phyloP scores from a whole-genome alignment of 2,113 vertebrate genomes.

The Myiozetetes cayanensis region DNA sequence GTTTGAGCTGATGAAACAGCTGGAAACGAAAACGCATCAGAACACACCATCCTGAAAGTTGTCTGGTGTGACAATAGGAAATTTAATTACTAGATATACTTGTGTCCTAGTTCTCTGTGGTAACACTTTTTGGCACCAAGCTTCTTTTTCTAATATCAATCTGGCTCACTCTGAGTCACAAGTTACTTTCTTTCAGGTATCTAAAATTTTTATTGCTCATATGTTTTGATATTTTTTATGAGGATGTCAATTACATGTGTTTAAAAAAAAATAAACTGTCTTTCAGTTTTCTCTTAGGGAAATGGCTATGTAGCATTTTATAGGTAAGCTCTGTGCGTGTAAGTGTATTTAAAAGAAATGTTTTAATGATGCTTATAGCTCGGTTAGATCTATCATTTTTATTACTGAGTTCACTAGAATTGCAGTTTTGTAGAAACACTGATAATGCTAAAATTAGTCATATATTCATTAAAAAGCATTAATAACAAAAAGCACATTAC shows the following conservation, averaged over 20 bases:
- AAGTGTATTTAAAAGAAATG: not conserved
- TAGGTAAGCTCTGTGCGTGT: not conserved
- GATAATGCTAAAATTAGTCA: conserved; percentile 24
- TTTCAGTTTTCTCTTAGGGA: not conserved
- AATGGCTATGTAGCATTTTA: not conserved
- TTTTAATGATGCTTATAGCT: not conserved
- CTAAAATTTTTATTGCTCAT: not conserved
- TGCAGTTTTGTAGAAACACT: not conserved
- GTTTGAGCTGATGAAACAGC: conserved; percentile 67
- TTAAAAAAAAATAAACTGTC: not conserved
- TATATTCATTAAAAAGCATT: conserved; percentile 13
- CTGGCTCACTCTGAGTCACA: not conserved
- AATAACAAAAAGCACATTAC: not conserved
- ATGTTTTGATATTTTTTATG: not conserved
- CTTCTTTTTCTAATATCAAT: not conserved
- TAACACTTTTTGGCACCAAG: not conserved
- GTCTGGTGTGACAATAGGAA: conserved; percentile 31
- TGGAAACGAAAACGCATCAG: conserved; percentile 61
- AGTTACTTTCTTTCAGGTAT: not conserved
- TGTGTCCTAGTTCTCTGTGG: conserved; percentile 40
- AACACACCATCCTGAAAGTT: conserved; percentile 47
- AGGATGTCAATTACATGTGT: not conserved
- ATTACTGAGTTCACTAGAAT: conserved; percentile 20
- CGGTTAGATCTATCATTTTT: conserved; percentile 33
- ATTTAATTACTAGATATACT: conserved; percentile 54